phyloP scores from a whole-genome alignment of 2,797 vertebrate species.

The Clamator glandarius region DNA sequence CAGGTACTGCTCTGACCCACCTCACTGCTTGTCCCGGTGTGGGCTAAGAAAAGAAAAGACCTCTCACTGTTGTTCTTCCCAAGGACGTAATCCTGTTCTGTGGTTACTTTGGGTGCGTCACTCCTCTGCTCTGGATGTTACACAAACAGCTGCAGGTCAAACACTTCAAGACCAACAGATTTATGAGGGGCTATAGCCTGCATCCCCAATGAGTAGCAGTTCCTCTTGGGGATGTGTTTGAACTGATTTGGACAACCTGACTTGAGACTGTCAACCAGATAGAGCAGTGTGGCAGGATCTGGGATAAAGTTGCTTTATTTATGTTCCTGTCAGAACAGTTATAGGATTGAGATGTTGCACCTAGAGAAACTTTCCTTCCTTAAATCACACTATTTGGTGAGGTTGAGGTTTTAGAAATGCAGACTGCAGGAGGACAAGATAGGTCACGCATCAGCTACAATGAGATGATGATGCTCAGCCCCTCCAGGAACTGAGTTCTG shows the following conservation, averaged over 20 bases:
- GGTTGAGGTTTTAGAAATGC: not conserved
- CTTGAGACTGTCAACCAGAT: not conserved
- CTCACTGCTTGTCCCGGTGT: rapidly evolving
- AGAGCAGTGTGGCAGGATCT: not conserved
- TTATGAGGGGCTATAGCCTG: not conserved
- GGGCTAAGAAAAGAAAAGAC: not conserved
- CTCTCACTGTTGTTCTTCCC: not conserved
- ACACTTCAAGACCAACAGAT: not conserved
- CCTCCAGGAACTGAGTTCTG: not conserved
- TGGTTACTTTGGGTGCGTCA: not conserved
- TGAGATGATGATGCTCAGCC: not conserved
- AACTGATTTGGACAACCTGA: not conserved
- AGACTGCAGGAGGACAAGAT: not conserved
- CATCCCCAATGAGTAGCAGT: not conserved
- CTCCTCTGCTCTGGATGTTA: not conserved
- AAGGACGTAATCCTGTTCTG: not conserved
- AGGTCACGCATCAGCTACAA: not conserved
- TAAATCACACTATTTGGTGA: not conserved
- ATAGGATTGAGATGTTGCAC: not conserved
- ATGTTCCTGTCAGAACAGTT: not conserved
- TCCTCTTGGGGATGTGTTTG: not conserved
- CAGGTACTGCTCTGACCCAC: slow-evolving; percentile 66
- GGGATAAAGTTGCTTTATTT: not conserved
- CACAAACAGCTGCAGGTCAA: not conserved
- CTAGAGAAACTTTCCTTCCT: not conserved